Evolutionary conservation across 2,797 vertebrate species (phyloP).

Genomic region (Neomorphus geoffroyi): DNA sequence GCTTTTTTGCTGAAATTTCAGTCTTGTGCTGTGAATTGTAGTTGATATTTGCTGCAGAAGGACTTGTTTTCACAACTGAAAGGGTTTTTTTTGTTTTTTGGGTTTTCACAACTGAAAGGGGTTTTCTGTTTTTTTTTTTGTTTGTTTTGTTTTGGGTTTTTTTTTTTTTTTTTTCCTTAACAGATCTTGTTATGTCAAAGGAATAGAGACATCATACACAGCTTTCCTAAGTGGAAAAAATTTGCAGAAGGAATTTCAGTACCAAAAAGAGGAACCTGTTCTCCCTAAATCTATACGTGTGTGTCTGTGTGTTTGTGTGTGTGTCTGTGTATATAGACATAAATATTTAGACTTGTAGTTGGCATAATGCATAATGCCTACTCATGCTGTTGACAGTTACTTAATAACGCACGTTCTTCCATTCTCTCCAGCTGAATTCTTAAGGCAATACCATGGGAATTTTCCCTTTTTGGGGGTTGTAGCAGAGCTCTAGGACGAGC

Average conservation of each 20-base stretch:
- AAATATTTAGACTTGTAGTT: neutral
- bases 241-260: neutral
- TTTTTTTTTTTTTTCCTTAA: neutral
- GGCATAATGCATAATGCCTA: neutral
- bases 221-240: neutral
- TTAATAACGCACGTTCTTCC: neutral
- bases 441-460: slow-evolving; percentile 7
- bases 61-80: neutral
- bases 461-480: neutral
- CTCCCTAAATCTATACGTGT: neutral
- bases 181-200: neutral
- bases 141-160: neutral
- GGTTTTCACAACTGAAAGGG: too few relatives aligned
- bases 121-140: neutral
- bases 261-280: neutral
- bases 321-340: neutral
- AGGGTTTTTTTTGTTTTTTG: neutral
- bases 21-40: neutral
- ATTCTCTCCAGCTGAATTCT: slow-evolving; percentile 21
- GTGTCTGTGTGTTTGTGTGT: neutral
- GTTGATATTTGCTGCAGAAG: neutral
- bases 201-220: neutral
- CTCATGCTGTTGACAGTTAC: neutral
- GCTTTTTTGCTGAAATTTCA: neutral
- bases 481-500: neutral